A percentile compares a stretch with the other conserved stretches of the same genome.
Evolutionary conservation across 1,140 invertebrate genomes (phyloP).

Genomic region (Rhagoletis pomonella): DNA sequence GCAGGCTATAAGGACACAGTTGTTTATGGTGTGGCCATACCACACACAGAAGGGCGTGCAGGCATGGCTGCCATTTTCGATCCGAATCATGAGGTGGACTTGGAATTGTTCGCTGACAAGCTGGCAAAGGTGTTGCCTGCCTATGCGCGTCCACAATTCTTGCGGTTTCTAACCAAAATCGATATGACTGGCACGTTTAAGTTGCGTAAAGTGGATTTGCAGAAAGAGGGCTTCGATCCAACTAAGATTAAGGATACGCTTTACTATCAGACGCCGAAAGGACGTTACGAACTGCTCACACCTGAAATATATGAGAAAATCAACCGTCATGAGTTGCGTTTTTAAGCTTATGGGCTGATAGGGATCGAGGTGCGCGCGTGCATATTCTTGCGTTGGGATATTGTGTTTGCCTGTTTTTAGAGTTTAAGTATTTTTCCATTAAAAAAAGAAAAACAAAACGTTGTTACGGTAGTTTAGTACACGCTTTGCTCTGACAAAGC

Average conservation of each 20-base stretch:
- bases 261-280: slow-evolving; percentile 79
- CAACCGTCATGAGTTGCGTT: slow-evolving; percentile 63
- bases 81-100: slow-evolving; percentile 81
- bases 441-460: neutral
- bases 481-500: slow-evolving; percentile 2
- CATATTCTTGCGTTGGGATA: neutral
- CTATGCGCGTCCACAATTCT: slow-evolving; percentile 92
- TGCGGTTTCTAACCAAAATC: slow-evolving; percentile 87
- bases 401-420: slow-evolving; percentile 43
- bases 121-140: slow-evolving; percentile 84
- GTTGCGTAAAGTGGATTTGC: slow-evolving; percentile 92
- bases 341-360: slow-evolving; percentile 25
- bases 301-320: slow-evolving; percentile 80
- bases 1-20: slow-evolving; percentile 91
- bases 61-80: slow-evolving; percentile 98
- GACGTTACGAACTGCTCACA: slow-evolving; percentile 77
- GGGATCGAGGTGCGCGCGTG: neutral
- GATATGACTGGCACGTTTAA: slow-evolving; percentile 97
- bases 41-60: slow-evolving; percentile 90
- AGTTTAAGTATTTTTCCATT: slow-evolving; percentile 13
- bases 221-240: slow-evolving; percentile 93
- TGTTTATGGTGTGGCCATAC: slow-evolving; percentile 89
- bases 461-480: slow-evolving; percentile 20
- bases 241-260: slow-evolving; percentile 85
- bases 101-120: slow-evolving; percentile 79